Percentiles rank a stretch among this genome's conserved stretches.
These are phyloP conservation scores for Gambusia holbrooki DNA, from an alignment of 2,113 vertebrate genomes.

Conservation along the genomic window DNA sequence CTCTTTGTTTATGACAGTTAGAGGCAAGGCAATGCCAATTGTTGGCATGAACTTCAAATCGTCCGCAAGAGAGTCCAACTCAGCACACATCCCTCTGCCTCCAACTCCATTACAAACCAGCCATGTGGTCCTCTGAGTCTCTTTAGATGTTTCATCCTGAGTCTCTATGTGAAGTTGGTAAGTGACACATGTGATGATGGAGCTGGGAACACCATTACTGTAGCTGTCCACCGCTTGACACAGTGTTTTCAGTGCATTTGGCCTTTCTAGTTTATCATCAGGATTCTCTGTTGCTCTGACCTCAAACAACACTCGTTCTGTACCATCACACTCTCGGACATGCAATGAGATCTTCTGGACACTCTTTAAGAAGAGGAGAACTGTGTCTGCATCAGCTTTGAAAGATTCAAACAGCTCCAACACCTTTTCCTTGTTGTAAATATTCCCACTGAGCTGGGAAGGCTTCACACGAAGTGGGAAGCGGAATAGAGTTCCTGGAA, in stretches of 20 bases:
- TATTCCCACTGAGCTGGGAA: constrained; percentile 91
- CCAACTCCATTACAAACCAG: constrained; percentile 95
- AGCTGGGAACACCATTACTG: constrained; percentile 86
- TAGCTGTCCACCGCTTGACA: constrained; percentile 88
- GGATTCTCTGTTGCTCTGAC: constrained; percentile 87
- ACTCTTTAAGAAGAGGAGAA: constrained; percentile 94
- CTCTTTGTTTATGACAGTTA: constrained; percentile 74
- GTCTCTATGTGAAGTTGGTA: constrained; percentile 90
- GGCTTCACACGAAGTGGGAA: constrained; percentile 93
- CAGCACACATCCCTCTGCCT: constrained; percentile 88
- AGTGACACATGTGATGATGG: constrained; percentile 88
- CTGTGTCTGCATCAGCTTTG: constrained; percentile 93
- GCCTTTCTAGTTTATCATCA: constrained; percentile 85
- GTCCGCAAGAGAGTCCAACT: constrained; percentile 92
- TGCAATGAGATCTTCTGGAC: constrained; percentile 93
- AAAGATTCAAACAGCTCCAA: constrained; percentile 97
- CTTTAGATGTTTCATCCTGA: constrained; percentile 87
- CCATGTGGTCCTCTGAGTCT: constrained; percentile 89
- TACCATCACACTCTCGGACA: constrained; percentile 88
- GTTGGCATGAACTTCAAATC: constrained; percentile 94
- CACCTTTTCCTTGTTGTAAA: constrained; percentile 95
- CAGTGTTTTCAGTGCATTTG: constrained; percentile 87
- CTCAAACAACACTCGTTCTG: constrained; percentile 89
- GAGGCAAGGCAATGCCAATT: constrained; percentile 91
- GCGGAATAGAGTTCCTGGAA: constrained; percentile 95